phyloP scores from a whole-genome alignment of 2,888 invertebrate species.

The Eupithecia vulgata region DNA sequence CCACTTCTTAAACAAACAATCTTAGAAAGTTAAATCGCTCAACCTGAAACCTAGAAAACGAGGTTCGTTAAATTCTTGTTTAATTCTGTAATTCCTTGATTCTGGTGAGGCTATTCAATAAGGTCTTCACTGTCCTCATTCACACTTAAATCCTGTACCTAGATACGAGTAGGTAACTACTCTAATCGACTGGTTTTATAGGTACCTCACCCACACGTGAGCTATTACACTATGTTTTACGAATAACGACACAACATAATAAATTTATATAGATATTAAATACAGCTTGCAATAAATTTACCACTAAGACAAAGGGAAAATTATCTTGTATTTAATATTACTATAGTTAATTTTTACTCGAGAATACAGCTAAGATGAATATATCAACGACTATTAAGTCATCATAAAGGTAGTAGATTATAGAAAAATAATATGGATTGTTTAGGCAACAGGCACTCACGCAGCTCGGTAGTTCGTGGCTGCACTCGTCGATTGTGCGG shows the following conservation, averaged over 20 bases:
- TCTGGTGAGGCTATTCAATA: not conserved
- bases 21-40: not conserved
- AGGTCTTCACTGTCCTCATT: not conserved
- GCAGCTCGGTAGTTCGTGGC: not conserved
- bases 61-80: not conserved
- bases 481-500: constrained; percentile 33
- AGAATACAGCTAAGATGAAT: not conserved
- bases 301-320: not conserved
- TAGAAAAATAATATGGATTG: not conserved
- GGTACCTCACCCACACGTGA: not conserved
- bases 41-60: not conserved
- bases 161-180: not conserved
- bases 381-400: not conserved
- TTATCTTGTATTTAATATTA: not conserved
- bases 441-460: not conserved
- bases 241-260: constrained; percentile 3
- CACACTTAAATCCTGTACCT: not conserved
- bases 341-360: not conserved
- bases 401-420: not conserved
- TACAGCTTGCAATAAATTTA: constrained; percentile 7
- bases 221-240: constrained; percentile 1
- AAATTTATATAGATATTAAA: constrained; percentile 1
- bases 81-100: not conserved
- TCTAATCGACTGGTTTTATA: constrained; percentile 5
- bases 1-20: not conserved